A percentile compares a stretch with the other conserved stretches of the same genome.
phyloP scores from a whole-genome alignment of 2,113 vertebrate genomes.

The Lichenostomus cassidix region DNA sequence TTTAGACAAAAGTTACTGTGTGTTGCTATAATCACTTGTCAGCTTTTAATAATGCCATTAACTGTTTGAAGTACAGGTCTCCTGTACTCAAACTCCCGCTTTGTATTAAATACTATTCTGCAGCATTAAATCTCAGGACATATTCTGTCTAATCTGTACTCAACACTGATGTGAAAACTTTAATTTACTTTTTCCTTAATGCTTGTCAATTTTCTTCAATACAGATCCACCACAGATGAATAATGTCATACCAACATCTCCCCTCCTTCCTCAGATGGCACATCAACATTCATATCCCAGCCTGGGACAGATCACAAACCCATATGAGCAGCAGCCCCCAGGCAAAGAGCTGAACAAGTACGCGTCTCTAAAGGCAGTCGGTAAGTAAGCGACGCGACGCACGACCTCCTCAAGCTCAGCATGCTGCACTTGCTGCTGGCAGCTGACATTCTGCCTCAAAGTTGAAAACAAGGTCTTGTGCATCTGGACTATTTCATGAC shows the following conservation, averaged over 20 bases:
- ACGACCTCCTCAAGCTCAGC: background rate
- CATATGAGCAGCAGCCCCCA: conserved; percentile 90
- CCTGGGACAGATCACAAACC: conserved; percentile 91
- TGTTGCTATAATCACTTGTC: background rate
- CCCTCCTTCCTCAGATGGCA: conserved; percentile 85
- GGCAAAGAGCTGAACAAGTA: conserved; percentile 97
- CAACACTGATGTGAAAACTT: background rate
- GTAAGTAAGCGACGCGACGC: conserved; percentile 73
- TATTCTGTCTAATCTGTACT: background rate
- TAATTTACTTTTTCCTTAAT: background rate
- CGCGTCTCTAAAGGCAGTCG: conserved; percentile 94
- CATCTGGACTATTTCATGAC: background rate
- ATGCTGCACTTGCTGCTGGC: background rate
- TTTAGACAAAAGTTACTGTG: background rate
- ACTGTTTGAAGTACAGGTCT: background rate
- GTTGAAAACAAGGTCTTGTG: background rate
- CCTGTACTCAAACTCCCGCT: background rate
- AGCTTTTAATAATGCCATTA: background rate
- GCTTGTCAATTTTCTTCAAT: background rate
- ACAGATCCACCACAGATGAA: conserved; percentile 92
- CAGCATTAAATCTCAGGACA: background rate
- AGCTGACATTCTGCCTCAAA: background rate
- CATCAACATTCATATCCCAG: conserved; percentile 90
- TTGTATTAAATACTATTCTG: background rate
- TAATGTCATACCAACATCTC: conserved; percentile 81